These are phyloP conservation scores for Macrostomum cliftonense DNA, from an alignment of 2,888 invertebrate species.

Conservation along the genomic window DNA sequence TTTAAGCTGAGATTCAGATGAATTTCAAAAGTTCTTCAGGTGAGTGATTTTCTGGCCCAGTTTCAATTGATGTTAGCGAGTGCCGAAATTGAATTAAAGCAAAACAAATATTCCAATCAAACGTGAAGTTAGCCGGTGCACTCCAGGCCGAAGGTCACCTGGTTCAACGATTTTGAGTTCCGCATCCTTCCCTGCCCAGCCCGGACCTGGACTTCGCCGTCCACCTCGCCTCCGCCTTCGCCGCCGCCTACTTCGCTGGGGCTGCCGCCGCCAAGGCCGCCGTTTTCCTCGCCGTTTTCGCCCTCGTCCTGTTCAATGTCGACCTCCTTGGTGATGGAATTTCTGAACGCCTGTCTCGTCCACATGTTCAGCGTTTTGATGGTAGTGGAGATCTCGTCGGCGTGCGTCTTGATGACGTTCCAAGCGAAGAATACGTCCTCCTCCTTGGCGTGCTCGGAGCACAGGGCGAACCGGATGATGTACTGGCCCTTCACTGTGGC, in stretches of 20 bases:
- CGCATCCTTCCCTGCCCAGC: slow-evolving; percentile 17
- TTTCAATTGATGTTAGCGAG: too few relatives aligned
- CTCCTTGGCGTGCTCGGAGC: slow-evolving; percentile 67
- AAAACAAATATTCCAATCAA: too few relatives aligned
- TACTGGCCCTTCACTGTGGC: slow-evolving; percentile 70
- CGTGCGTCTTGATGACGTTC: slow-evolving; percentile 28
- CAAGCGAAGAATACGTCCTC: slow-evolving; percentile 48
- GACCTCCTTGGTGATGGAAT: slow-evolving; percentile 11
- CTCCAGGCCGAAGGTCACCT: slow-evolving; percentile 20
- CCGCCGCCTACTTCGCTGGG: too few relatives aligned
- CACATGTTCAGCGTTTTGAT: slow-evolving; percentile 6
- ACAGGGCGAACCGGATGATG: slow-evolving; percentile 79
- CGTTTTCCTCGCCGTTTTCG: slow-evolving; percentile 11
- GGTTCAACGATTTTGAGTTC: slow-evolving; percentile 21
- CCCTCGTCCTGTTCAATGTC: slow-evolving; percentile 8
- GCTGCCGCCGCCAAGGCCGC: slow-evolving; percentile 4
- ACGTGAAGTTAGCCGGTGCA: slow-evolving; percentile 18
- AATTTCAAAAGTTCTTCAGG: too few relatives aligned
- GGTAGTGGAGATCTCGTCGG: slow-evolving; percentile 10
- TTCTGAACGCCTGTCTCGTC: slow-evolving; percentile 9
- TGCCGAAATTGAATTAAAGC: too few relatives aligned
- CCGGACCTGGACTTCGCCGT: slow-evolving; percentile 12
- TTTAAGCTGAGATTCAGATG: too few relatives aligned
- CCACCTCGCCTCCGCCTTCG: too few relatives aligned
- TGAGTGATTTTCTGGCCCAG: too few relatives aligned